These are phyloP conservation scores for Platorchestia sp. DNA, from an alignment of 1,140 invertebrate species.

Conservation along the genomic window DNA sequence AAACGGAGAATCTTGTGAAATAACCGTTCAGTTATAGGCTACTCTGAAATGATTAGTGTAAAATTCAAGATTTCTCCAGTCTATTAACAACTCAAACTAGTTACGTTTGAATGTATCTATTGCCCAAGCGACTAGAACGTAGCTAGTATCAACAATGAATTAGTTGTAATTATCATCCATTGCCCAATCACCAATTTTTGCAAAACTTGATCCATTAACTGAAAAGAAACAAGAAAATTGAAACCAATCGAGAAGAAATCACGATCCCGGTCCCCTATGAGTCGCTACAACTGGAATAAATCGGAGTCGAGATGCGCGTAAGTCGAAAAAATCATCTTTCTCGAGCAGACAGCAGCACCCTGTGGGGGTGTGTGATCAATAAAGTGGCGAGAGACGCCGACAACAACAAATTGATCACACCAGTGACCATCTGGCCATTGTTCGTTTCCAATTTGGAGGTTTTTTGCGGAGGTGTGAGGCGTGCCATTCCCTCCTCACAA, in stretches of 20 bases:
- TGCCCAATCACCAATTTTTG: too few species aligned
- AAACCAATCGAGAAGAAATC: not conserved
- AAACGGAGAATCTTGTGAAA: too few species aligned
- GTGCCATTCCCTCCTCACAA: not conserved
- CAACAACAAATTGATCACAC: slow-evolving; percentile 8
- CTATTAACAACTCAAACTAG: too few species aligned
- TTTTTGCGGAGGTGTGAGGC: not conserved
- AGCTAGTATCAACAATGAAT: too few species aligned
- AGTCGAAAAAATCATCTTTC: not conserved
- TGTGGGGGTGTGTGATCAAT: not conserved
- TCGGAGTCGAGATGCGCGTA: not conserved
- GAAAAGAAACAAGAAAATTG: not conserved
- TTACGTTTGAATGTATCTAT: too few species aligned
- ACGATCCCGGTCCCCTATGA: not conserved
- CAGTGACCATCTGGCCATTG: slow-evolving; percentile 5
- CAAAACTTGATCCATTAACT: too few species aligned
- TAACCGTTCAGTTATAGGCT: too few species aligned
- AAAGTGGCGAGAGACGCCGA: not conserved
- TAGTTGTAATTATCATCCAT: too few species aligned
- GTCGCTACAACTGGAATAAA: not conserved
- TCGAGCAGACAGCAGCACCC: not conserved
- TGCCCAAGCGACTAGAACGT: too few species aligned
- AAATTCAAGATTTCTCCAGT: too few species aligned
- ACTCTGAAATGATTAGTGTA: too few species aligned
- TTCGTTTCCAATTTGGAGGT: not conserved